Evolutionary conservation across 2,888 invertebrate species (phyloP), one percentile per base, ranked within the genome.

Genomic region (Hipparchia semele): DNA sequence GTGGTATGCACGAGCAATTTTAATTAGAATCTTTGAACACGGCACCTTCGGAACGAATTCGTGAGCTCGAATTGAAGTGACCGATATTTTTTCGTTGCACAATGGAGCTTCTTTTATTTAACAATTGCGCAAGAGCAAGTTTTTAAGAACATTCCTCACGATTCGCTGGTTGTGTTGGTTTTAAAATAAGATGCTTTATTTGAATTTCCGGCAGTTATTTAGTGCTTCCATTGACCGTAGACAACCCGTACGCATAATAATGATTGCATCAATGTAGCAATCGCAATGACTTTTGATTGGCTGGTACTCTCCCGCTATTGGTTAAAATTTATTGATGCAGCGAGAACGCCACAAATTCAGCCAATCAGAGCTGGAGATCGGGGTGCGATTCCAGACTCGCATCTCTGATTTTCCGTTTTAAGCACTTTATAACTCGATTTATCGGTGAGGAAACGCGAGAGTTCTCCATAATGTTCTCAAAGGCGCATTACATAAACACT

Each of bases 81-180:
- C 46, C 58, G 68, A 68, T 68, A 59, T 68, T 68, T 68, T 68
- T 68, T 68, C n/a, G 56, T 67, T 67, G 56, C 13, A 58, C 58
- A 68, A 46, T 59, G 68, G 33, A 61, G 61, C 70, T 68, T 54
- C 45, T 33, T 53, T 65, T 68, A 60, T 64, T 70, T 46, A 46
- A 54, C 59, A 12, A 75, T n/a, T 67, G 68, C 53, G 62, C 66
- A 56, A 10, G 39, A 58, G 54, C 59, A 60, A 33, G 62, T 64
- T 73, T 73, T 65, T 62, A 58, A 59, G 46, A 56, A 68, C 61
- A 70, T 54, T 67, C 59, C 70, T 68, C 58, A 68, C 72, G 70
- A 67, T 72, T 51, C 68, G 51, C 54, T 67, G 58, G 67, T 70
- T 62, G 65, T 59, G 70, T 73, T 73, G 51, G 53, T 64, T 72